Conservation (phyloP, 2,113 vertebrate genomes). For the Varanus salvator region DNA sequence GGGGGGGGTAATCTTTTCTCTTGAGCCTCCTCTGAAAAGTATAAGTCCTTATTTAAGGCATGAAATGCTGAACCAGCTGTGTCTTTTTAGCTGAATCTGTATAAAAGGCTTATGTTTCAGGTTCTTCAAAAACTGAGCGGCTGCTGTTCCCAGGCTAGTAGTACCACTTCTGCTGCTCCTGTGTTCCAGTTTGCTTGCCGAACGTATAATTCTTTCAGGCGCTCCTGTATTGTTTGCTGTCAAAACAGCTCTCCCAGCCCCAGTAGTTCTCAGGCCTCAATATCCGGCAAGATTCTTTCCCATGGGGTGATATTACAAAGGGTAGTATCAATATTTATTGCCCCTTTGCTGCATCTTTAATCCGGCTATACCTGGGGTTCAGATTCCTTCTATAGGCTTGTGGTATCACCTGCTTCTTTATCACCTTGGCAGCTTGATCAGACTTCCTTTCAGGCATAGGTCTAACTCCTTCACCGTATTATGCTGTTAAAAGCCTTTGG, state of each 20-base stretch:
- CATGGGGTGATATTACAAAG: slow-evolving; percentile 40
- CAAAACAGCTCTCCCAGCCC: slow-evolving; percentile 23
- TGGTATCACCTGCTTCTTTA: slow-evolving; percentile 37
- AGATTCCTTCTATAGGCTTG: not conserved
- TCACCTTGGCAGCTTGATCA: slow-evolving; percentile 22
- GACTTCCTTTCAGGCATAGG: slow-evolving; percentile 41
- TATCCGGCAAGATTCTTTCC: slow-evolving; percentile 47
- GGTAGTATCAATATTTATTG: slow-evolving; percentile 39
- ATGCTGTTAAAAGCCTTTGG: slow-evolving; percentile 47
- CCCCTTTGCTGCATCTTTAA: slow-evolving; percentile 37
- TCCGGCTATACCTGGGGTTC: slow-evolving; percentile 20
- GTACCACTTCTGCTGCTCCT: slow-evolving; percentile 8
- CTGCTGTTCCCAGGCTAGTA: not conserved
- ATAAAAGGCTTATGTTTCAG: slow-evolving; percentile 1
- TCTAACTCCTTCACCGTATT: slow-evolving; percentile 28
- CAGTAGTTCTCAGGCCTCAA: slow-evolving; percentile 32
- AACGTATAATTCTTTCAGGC: slow-evolving; percentile 39
- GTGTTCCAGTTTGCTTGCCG: slow-evolving; percentile 11
- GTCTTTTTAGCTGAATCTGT: slow-evolving; percentile 15
- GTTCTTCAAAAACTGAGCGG: slow-evolving; percentile 26
- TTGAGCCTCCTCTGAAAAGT: slow-evolving; percentile 32
- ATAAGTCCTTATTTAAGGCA: slow-evolving; percentile 1
- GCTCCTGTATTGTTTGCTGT: slow-evolving; percentile 26
- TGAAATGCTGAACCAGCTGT: slow-evolving; percentile 1
- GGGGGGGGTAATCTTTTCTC: not conserved